Percentiles rank a stretch among this genome's conserved stretches.
Conservation (phyloP, 2,113 vertebrate species). For the Patagioenas fasciata region DNA sequence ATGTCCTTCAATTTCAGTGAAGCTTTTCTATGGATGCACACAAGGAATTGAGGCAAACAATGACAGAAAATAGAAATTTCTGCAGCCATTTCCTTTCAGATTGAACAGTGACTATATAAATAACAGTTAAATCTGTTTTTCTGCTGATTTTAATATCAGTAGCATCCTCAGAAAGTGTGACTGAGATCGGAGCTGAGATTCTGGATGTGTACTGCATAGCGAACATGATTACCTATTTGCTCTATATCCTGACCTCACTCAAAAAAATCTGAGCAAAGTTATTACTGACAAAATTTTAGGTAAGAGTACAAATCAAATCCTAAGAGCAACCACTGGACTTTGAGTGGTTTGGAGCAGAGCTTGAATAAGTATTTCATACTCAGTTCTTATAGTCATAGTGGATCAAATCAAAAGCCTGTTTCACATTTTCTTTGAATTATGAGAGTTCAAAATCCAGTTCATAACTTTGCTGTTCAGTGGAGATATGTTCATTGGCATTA, state of each 20-base stretch:
- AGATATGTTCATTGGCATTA: slow-evolving; percentile 19
- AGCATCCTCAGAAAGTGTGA: not conserved
- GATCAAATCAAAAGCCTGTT: slow-evolving; percentile 30
- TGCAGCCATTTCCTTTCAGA: not conserved
- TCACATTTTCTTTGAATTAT: slow-evolving; percentile 45
- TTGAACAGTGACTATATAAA: not conserved
- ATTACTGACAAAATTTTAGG: not conserved
- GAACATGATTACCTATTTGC: not conserved
- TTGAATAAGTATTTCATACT: slow-evolving; percentile 1
- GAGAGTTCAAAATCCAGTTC: slow-evolving; percentile 15
- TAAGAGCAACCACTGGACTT: not conserved
- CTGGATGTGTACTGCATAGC: not conserved
- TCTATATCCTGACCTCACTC: not conserved
- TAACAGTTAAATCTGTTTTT: not conserved
- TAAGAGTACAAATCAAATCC: not conserved
- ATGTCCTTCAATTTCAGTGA: not conserved
- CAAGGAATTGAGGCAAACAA: not conserved
- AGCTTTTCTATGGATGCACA: not conserved
- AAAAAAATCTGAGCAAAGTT: not conserved
- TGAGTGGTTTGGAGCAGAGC: not conserved
- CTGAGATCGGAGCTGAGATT: not conserved
- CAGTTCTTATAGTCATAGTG: not conserved
- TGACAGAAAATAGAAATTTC: not conserved
- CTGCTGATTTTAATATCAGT: not conserved
- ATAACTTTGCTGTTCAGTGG: not conserved